Base-by-base conservation (phyloP, 1,140 invertebrate genomes). In the Aradophagus sp. region DNA sequence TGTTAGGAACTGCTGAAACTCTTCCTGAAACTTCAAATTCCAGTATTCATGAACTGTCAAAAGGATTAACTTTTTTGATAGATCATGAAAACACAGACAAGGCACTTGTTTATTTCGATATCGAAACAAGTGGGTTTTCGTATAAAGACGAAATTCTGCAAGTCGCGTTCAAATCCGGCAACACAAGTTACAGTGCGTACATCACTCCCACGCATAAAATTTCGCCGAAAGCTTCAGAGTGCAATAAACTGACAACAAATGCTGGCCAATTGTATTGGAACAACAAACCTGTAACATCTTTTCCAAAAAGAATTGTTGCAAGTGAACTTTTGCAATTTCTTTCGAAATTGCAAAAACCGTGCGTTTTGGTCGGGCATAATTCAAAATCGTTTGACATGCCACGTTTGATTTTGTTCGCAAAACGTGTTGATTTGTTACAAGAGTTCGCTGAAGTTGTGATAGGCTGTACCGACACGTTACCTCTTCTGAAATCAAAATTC, bases 111-210 rank as follows among this genome's bases (percentile, higher is more conserved):
- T 68, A 47, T 34, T 62, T 69, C 36, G 48, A 55, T 38, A 15
- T 62, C 0, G 50, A 69, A 42, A 62, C 56, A 15, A 39, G 42
- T n/a, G 58, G 42, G 0, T 61, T 56, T 13, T 50, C 44, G 10
- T 62, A 62, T 31, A 55, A 56, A 3, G 39, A 45, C 20, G 56
- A 69, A 0, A 50, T 56, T 23, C 12, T 69, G 1, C 48, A 69
- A 56, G 26, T 69, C 12, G 50, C 66, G 7, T 8, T 56, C 0
- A 69, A 48, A 27, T 59, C 12, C 19, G 41, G 34, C 5, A 11
- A 58, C 7, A 7, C 5, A 13, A 17, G 1, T 15, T 68, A 44
- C n/a, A 20, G 1, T 26, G n/a, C 52, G 0, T 58, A 67, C 31
- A 23, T 58, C 1, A 58, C 52, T 16, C 52, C 52, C 4, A 41